These are phyloP conservation scores for Ophioderma brevispina DNA, from an alignment of 35 echinoderm and acorn worm species.

Conservation along the genomic window DNA sequence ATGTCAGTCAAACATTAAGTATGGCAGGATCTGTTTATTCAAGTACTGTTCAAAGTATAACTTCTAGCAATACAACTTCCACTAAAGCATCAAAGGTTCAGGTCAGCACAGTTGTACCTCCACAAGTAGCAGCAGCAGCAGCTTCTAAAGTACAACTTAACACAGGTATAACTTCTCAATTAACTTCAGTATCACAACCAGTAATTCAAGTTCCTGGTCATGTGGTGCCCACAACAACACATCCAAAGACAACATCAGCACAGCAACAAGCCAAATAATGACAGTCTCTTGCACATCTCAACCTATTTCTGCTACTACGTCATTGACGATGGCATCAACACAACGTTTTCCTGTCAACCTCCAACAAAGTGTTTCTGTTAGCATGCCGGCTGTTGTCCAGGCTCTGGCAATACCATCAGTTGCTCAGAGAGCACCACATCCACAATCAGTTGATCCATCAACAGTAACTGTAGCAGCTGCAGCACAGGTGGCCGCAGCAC, in stretches of 20 bases:
- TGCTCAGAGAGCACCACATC: background rate
- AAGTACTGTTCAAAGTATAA: background rate
- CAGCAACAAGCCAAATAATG: background rate
- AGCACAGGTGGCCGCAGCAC: constrained; percentile 44
- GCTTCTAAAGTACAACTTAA: background rate
- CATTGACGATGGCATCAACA: background rate
- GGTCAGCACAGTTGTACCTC: background rate
- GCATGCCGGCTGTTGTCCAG: constrained; percentile 86
- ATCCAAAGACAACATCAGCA: background rate
- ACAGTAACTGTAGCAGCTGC: background rate
- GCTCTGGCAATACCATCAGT: constrained; percentile 44
- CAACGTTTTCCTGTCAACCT: background rate
- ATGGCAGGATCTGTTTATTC: background rate
- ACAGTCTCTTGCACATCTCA: background rate
- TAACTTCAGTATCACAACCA: background rate
- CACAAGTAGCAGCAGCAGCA: background rate
- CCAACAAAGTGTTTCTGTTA: constrained; percentile 41
- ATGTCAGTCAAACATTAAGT: background rate
- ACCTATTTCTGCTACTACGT: background rate
- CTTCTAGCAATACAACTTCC: background rate
- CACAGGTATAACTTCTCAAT: background rate
- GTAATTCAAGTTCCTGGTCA: background rate
- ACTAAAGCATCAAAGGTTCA: background rate
- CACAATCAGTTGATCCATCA: constrained; percentile 43
- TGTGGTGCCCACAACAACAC: background rate